Percentiles rank a stretch among this genome's conserved stretches.
phyloP scores from a whole-genome alignment of 2,888 invertebrate species.

The Itoplectis maculator region DNA sequence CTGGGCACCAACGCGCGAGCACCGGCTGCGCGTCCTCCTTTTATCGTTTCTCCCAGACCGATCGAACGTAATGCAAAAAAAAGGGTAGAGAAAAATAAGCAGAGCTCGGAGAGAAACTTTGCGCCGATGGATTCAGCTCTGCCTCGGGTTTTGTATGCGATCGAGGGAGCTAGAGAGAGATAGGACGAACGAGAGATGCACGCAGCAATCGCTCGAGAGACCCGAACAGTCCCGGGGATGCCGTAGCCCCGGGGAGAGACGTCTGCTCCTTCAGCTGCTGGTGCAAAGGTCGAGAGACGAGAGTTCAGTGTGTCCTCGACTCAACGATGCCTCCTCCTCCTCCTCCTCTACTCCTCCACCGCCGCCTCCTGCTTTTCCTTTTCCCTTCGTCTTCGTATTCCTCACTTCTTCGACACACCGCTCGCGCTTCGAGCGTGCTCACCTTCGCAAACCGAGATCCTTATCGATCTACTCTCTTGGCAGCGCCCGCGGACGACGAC shows the following conservation, averaged over 20 bases:
- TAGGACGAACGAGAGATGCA: constrained; percentile 14
- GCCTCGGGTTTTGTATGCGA: not conserved
- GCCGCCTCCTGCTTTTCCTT: not conserved
- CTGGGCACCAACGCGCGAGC: not conserved
- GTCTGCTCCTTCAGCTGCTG: constrained; percentile 33
- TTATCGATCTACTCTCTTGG: constrained; percentile 62
- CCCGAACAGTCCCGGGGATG: constrained; percentile 35
- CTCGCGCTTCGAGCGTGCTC: constrained; percentile 55
- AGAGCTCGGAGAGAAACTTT: constrained; percentile 12
- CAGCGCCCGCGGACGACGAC: constrained; percentile 41
- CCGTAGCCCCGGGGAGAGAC: constrained; percentile 38
- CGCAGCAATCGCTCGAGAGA: constrained; percentile 39
- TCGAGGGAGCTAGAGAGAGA: constrained; percentile 16
- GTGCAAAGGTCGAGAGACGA: constrained; percentile 65
- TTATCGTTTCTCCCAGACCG: constrained; percentile 16
- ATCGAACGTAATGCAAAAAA: constrained; percentile 16
- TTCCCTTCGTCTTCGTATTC: constrained; percentile 45
- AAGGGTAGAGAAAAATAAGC: constrained; percentile 19
- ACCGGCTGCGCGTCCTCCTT: constrained; percentile 23
- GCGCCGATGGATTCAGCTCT: not conserved
- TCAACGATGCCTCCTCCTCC: constrained; percentile 60
- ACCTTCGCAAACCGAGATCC: constrained; percentile 67
- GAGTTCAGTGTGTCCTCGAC: constrained; percentile 68
- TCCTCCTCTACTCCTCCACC: constrained; percentile 40
- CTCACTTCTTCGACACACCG: constrained; percentile 63